These are phyloP conservation scores for Salvator merianae DNA, from an alignment of 2,113 vertebrate genomes.

Conservation along the genomic window DNA sequence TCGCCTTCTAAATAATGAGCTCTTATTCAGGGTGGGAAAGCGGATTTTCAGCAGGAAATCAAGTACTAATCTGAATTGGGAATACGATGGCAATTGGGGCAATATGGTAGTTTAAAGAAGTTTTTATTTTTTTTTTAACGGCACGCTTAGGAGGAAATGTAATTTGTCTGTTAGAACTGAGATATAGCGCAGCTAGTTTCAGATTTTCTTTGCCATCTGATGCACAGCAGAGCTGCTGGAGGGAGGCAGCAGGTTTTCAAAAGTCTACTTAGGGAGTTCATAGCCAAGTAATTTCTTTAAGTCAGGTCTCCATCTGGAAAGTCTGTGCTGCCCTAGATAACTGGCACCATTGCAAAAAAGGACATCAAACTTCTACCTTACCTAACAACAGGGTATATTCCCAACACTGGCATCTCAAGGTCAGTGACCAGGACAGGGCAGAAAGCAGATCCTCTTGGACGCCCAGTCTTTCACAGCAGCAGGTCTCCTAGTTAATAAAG, in stretches of 20 bases:
- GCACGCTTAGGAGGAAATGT: no score
- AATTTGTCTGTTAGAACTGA: no score
- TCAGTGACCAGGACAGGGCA: background rate
- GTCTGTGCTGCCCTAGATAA: background rate
- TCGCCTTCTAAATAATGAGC: background rate
- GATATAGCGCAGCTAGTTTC: background rate
- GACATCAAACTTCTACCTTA: conserved; percentile 4
- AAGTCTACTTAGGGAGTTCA: background rate
- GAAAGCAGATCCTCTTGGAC: background rate
- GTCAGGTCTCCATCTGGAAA: background rate
- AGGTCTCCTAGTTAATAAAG: conserved; percentile 44
- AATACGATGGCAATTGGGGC: no score
- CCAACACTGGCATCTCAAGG: background rate
- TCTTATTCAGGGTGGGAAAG: background rate
- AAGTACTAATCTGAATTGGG: background rate
- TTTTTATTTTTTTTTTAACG: no score
- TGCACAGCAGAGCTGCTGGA: background rate
- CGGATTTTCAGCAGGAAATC: background rate
- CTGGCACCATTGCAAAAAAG: background rate
- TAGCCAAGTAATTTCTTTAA: background rate
- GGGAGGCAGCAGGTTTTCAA: background rate
- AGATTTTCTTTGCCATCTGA: background rate
- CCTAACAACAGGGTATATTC: conserved; percentile 40
- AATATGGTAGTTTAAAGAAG: no score
- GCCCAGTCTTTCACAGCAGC: background rate